phyloP scores from a whole-genome alignment of 1,140 invertebrate species.

The Coenobita brevimanus region DNA sequence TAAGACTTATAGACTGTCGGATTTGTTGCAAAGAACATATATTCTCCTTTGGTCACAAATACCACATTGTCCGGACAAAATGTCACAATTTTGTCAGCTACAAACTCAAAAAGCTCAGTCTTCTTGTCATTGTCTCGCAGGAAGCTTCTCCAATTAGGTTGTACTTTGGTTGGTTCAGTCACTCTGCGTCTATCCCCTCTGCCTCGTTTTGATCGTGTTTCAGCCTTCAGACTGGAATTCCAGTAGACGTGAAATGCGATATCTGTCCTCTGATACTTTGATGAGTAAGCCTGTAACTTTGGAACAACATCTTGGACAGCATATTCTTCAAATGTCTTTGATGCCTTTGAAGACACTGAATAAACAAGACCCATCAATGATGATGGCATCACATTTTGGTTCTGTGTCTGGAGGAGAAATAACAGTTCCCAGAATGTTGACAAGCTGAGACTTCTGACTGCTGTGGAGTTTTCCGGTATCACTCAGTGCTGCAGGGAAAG shows the following conservation, averaged over 20 bases:
- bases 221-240: background rate
- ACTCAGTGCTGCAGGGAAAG: slow-evolving; percentile 32
- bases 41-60: slow-evolving; percentile 16
- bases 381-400: slow-evolving; percentile 1
- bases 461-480: background rate
- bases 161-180: background rate
- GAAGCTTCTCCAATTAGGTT: slow-evolving; percentile 13
- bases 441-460: slow-evolving; percentile 26
- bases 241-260: slow-evolving; percentile 8
- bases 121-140: slow-evolving; percentile 24
- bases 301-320: slow-evolving; percentile 21
- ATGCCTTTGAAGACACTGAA: background rate
- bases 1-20: background rate
- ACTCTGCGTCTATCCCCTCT: background rate
- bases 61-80: slow-evolving; percentile 12
- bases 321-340: slow-evolving; percentile 23
- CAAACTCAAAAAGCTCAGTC: slow-evolving; percentile 8
- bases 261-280: background rate
- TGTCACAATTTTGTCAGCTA: slow-evolving; percentile 16
- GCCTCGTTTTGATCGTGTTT: background rate
- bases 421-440: slow-evolving; percentile 3
- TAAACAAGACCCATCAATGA: slow-evolving; percentile 10
- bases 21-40: background rate
- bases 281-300: slow-evolving; percentile 5
- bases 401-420: background rate